phyloP scores from a whole-genome alignment of 2,797 vertebrate species.

The Gallirallus australis region DNA sequence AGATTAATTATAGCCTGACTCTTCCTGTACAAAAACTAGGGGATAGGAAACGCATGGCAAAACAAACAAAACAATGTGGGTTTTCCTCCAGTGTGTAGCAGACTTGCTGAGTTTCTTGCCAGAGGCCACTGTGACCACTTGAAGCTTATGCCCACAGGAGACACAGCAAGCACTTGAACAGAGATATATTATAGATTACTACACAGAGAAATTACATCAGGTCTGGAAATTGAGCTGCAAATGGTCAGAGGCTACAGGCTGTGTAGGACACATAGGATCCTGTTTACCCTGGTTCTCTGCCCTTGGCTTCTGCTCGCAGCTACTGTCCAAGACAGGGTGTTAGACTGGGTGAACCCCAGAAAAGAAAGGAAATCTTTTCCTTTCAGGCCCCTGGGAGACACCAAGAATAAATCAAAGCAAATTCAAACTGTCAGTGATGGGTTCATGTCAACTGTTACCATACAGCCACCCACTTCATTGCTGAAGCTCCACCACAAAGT shows the following conservation, averaged over 20 bases:
- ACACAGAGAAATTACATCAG: neutral
- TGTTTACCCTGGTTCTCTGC: neutral
- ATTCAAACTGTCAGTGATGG: neutral
- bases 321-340: neutral
- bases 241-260: neutral
- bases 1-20: neutral
- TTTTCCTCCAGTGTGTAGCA: neutral
- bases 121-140: neutral
- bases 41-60: neutral
- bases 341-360: neutral
- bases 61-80: neutral
- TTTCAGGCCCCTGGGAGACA: neutral
- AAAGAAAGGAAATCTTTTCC: neutral
- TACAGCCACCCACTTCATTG: neutral
- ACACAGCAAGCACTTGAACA: neutral
- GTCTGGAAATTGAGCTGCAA: neutral
- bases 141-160: neutral
- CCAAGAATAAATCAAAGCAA: neutral
- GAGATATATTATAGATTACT: neutral
- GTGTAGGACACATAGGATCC: too few species aligned
- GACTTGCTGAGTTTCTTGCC: neutral
- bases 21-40: neutral
- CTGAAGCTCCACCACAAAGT: fast-evolving
- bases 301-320: neutral
- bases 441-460: neutral